phyloP scores from a whole-genome alignment of 2,797 vertebrate genomes.

The Dendrocincla fuliginosa region DNA sequence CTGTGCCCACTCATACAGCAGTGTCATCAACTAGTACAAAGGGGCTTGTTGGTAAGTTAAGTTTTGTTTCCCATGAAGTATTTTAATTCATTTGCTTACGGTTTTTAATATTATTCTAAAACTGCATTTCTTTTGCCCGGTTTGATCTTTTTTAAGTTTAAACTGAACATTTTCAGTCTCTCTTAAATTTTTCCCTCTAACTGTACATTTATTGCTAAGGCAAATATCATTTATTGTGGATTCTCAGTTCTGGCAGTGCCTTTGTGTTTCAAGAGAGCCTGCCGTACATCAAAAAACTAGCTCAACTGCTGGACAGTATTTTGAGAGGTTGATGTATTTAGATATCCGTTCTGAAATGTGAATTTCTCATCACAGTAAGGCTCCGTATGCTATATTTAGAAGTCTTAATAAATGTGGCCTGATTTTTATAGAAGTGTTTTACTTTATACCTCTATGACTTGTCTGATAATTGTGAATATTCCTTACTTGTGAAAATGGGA shows the following conservation, averaged over 20 bases:
- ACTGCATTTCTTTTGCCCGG: background rate
- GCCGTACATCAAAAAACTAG: background rate
- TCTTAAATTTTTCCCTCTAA: background rate
- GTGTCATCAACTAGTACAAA: constrained; percentile 85
- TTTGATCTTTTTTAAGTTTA: background rate
- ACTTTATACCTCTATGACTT: background rate
- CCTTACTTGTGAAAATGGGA: background rate
- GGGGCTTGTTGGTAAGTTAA: constrained; percentile 85
- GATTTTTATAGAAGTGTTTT: background rate
- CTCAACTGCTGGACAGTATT: background rate
- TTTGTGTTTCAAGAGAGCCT: constrained; percentile 2
- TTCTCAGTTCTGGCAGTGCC: background rate
- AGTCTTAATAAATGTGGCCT: background rate
- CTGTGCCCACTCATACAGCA: constrained; percentile 84
- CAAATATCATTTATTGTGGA: background rate
- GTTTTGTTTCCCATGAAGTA: background rate
- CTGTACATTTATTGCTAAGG: background rate
- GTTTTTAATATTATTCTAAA: background rate
- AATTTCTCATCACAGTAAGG: background rate
- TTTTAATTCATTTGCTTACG: background rate
- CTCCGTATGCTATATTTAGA: background rate
- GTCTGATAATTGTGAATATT: background rate
- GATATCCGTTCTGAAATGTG: background rate
- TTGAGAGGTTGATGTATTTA: constrained; percentile 9
- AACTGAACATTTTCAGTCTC: background rate